A percentile compares a stretch with the other conserved stretches of the same genome.
Conservation (phyloP, 2,113 vertebrate species). For the Corvus moneduloides region DNA sequence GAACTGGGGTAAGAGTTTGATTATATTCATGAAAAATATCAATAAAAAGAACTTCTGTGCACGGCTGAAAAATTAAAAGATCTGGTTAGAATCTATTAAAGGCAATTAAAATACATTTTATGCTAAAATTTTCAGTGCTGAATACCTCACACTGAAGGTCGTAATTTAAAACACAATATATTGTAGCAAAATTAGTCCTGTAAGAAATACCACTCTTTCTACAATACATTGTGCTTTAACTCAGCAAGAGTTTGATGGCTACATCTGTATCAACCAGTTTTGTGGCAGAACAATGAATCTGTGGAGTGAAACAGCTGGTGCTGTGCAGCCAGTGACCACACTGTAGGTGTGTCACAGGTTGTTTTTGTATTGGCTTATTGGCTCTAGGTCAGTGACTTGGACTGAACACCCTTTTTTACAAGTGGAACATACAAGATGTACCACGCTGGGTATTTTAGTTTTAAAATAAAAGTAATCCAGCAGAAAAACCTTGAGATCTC, state of each 20-base stretch:
- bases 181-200: background rate
- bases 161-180: background rate
- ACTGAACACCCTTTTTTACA: background rate
- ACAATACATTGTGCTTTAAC: background rate
- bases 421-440: background rate
- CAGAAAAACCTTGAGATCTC: background rate
- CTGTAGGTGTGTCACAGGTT: background rate
- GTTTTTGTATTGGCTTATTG: background rate
- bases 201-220: background rate
- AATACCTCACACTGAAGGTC: accelerated
- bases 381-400: background rate
- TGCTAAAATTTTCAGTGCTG: background rate
- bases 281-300: background rate
- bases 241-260: background rate
- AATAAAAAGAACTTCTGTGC: conserved; percentile 96
- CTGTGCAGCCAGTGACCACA: background rate
- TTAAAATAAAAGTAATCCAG: background rate
- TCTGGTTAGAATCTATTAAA: background rate
- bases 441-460: background rate
- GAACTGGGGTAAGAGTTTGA: conserved; percentile 91
- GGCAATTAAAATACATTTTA: background rate
- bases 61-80: conserved; percentile 79
- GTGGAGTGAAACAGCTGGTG: background rate
- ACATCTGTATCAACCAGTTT: background rate
- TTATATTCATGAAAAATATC: conserved; percentile 98